phyloP scores from a whole-genome alignment of 2,888 invertebrate genomes.

The Glomeris marginata region DNA sequence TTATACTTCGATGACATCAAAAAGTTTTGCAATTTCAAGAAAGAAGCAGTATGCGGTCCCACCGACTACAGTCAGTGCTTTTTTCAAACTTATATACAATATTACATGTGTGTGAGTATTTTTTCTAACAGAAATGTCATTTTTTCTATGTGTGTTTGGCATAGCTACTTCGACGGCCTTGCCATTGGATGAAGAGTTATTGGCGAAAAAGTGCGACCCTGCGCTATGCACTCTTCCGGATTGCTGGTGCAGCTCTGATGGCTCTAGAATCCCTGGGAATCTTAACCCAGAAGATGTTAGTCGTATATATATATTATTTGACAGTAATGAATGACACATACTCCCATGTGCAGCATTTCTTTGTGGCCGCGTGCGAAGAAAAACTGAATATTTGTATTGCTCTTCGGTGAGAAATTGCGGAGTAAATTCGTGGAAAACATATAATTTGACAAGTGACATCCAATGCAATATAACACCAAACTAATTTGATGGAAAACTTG shows the following conservation, averaged over 20 bases:
- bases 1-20: slow-evolving; percentile 78
- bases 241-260: slow-evolving; percentile 84
- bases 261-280: slow-evolving; percentile 70
- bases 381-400: too few species aligned
- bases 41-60: slow-evolving; percentile 78
- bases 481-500: too few species aligned
- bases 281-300: slow-evolving; percentile 64
- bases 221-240: slow-evolving; percentile 64
- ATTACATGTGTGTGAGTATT: not conserved
- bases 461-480: too few species aligned
- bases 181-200: slow-evolving; percentile 56
- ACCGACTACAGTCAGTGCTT: slow-evolving; percentile 32
- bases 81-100: not conserved
- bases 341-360: too few species aligned
- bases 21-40: slow-evolving; percentile 79
- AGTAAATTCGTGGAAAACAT: too few species aligned
- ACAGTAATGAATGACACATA: too few species aligned
- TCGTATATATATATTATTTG: too few species aligned
- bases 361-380: too few species aligned
- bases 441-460: too few species aligned
- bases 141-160: slow-evolving; percentile 3
- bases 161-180: slow-evolving; percentile 7
- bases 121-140: not conserved
- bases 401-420: too few species aligned
- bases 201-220: slow-evolving; percentile 49